phyloP scores from a whole-genome alignment of 2,888 invertebrate species.

The Lamellibrachia columna region DNA sequence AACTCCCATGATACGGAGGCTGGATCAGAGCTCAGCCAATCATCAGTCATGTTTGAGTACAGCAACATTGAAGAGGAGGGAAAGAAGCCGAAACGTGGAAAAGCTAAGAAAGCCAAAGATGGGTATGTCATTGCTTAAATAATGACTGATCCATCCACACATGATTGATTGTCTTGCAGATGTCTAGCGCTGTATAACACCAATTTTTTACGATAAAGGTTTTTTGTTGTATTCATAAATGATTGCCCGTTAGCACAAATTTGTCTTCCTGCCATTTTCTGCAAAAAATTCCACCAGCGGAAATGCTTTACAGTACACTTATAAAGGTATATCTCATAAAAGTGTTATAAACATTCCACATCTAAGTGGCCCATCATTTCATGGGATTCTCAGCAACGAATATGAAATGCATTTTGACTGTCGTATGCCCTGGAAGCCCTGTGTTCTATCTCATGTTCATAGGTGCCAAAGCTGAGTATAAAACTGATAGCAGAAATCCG shows the following conservation, averaged over 20 bases:
- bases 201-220: not conserved
- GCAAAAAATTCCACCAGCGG: too few relatives aligned
- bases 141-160: not conserved
- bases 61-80: not conserved
- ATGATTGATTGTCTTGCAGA: not conserved
- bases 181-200: not conserved
- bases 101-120: not conserved
- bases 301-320: not conserved
- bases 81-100: not conserved
- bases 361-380: not conserved
- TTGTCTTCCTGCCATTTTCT: not conserved
- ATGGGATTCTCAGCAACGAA: not conserved
- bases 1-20: not conserved
- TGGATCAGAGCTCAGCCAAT: not conserved
- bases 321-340: not conserved
- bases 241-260: not conserved
- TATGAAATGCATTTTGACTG: not conserved
- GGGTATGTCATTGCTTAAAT: not conserved
- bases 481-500: too few relatives aligned
- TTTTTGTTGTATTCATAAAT: not conserved
- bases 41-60: not conserved
- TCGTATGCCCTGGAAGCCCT: too few relatives aligned
- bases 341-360: not conserved
- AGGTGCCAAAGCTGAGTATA: too few relatives aligned
- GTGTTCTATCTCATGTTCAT: too few relatives aligned